Percentiles rank a stretch among this genome's conserved stretches.
Conservation (phyloP, 2,113 vertebrate species). For the Boulengeromyrus knoepffleri region DNA sequence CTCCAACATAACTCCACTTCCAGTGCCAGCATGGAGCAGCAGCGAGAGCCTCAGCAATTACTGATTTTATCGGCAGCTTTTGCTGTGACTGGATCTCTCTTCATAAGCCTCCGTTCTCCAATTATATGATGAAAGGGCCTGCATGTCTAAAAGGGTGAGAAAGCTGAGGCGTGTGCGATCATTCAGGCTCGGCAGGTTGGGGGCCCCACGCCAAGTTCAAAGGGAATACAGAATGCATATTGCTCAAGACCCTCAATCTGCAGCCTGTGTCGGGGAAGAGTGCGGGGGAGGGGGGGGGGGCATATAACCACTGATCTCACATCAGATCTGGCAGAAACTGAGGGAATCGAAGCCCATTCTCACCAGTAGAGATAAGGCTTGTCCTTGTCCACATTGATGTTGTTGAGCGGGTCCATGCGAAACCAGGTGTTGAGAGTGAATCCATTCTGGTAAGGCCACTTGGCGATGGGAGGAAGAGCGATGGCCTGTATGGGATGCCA, state of each 20-base stretch:
- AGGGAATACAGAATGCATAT: neutral
- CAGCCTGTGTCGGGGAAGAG: neutral
- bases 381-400: conserved; percentile 99
- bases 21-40: conserved; percentile 30
- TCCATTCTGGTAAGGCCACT: conserved; percentile 99
- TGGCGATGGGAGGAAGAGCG: conserved; percentile 96
- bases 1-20: conserved; percentile 25
- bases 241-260: neutral
- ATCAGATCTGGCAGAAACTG: neutral
- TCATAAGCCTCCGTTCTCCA: neutral
- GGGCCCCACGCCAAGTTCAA: neutral
- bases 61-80: conserved; percentile 45
- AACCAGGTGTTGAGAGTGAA: conserved; percentile 99
- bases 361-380: conserved; percentile 99
- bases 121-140: neutral
- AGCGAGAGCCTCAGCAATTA: conserved; percentile 27
- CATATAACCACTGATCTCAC: neutral
- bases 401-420: conserved; percentile 97
- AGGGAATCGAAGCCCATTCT: conserved; percentile 42
- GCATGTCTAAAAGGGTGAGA: neutral
- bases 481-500: conserved; percentile 68
- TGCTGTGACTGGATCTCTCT: neutral
- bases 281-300: too few relatives aligned
- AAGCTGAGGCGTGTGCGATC: neutral
- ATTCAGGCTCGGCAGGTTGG: neutral